Evolutionary conservation across 2,888 invertebrate species (phyloP).

Genomic region (Venusia cambrica): DNA sequence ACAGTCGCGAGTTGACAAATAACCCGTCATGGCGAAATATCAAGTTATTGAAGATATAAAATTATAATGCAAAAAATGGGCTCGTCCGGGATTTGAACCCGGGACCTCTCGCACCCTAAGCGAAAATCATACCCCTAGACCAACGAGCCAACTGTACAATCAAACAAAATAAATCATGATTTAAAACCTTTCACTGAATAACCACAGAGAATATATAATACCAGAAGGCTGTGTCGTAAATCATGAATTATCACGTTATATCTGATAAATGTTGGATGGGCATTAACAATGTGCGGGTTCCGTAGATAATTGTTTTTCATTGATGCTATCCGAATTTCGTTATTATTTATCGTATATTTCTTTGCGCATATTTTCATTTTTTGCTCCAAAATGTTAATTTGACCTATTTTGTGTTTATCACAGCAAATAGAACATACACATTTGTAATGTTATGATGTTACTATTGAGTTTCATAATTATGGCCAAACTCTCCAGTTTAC

Average conservation of each 20-base stretch:
- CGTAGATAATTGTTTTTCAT: constrained; percentile 1
- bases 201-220: too few relatives aligned
- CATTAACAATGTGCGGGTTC: constrained; percentile 1
- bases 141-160: not conserved
- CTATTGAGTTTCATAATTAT: too few relatives aligned
- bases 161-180: not conserved
- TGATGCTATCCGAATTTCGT: constrained; percentile 1
- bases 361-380: too few relatives aligned
- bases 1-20: too few relatives aligned
- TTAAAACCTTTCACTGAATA: constrained; percentile 1
- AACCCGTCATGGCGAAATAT: too few relatives aligned
- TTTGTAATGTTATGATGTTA: too few relatives aligned
- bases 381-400: too few relatives aligned
- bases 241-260: constrained; percentile 1
- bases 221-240: not conserved
- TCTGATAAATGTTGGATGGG: not conserved
- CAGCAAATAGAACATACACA: too few relatives aligned
- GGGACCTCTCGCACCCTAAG: constrained; percentile 79
- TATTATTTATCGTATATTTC: too few relatives aligned
- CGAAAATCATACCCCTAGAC: constrained; percentile 74
- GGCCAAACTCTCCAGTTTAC: too few relatives aligned
- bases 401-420: too few relatives aligned
- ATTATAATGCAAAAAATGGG: not conserved
- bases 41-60: not conserved
- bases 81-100: constrained; percentile 63